Evolutionary conservation across 2,888 invertebrate genomes (phyloP).

Genomic region (Melanotus villosus): DNA sequence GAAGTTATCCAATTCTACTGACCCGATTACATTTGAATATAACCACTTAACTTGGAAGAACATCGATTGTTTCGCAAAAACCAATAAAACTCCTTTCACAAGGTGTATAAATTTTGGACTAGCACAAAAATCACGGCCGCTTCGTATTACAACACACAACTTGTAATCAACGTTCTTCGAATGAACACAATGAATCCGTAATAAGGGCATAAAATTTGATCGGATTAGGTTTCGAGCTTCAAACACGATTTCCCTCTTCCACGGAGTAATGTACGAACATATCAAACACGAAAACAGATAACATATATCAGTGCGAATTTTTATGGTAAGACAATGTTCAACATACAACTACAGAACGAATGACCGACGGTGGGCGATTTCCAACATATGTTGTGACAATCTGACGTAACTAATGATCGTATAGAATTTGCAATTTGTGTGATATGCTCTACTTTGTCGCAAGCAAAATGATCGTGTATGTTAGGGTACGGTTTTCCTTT

Average conservation of each 20-base stretch:
- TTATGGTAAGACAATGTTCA: conserved; percentile 8
- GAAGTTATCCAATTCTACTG: not conserved
- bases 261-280: conserved; percentile 5
- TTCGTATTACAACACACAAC: no score
- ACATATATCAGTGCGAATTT: conserved; percentile 19
- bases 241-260: conserved; percentile 18
- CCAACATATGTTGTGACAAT: conserved; percentile 38
- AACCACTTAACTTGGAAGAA: not conserved
- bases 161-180: no score
- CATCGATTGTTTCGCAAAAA: conserved; percentile 1
- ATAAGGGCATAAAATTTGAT: not conserved
- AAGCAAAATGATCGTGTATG: not conserved
- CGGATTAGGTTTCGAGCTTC: not conserved
- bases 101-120: no score
- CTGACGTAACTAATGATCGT: conserved; percentile 41
- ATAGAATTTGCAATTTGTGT: conserved; percentile 40
- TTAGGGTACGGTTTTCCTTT: no score
- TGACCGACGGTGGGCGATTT: conserved; percentile 39
- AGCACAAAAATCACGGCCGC: no score
- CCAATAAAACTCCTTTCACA: conserved; percentile 1
- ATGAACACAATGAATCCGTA: not conserved
- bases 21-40: not conserved
- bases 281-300: not conserved
- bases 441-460: conserved; percentile 31
- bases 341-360: conserved; percentile 21